A percentile compares a stretch with the other conserved stretches of the same genome.
Evolutionary conservation across 2,888 invertebrate species (phyloP).

Genomic region (Blastobasis lacticolella): DNA sequence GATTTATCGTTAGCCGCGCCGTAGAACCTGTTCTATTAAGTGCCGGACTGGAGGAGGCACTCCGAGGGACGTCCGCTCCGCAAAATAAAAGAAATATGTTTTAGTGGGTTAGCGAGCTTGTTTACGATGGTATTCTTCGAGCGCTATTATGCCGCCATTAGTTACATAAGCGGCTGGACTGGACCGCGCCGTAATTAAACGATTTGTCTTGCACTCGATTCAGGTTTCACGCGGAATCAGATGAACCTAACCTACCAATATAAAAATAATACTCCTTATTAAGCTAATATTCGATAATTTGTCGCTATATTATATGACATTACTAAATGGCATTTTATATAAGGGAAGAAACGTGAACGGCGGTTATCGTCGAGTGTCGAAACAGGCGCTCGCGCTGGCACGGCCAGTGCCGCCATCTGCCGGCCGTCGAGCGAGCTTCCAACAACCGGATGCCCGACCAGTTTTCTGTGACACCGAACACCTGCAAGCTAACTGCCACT

Average conservation of each 20-base stretch:
- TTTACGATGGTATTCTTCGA: constrained; percentile 64
- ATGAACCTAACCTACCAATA: too few relatives aligned
- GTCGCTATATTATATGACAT: too few relatives aligned
- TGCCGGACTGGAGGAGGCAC: constrained; percentile 36
- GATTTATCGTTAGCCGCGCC: constrained; percentile 64
- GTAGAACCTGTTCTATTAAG: constrained; percentile 61
- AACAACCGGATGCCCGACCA: constrained; percentile 66
- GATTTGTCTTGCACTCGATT: constrained; percentile 42
- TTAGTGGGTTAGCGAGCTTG: constrained; percentile 72
- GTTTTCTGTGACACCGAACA: constrained; percentile 64
- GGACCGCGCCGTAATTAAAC: constrained; percentile 48
- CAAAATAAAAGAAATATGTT: constrained; percentile 74
- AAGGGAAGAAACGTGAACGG: not conserved
- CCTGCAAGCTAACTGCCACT: constrained; percentile 49
- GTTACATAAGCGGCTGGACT: constrained; percentile 51
- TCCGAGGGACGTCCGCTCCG: constrained; percentile 45
- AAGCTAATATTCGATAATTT: too few relatives aligned
- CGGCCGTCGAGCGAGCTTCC: constrained; percentile 29
- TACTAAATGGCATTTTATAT: too few relatives aligned
- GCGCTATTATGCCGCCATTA: constrained; percentile 60
- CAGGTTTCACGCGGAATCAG: too few relatives aligned
- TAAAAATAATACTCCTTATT: too few relatives aligned
- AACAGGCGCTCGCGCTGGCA: constrained; percentile 12
- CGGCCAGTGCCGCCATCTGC: constrained; percentile 66
- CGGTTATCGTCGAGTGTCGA: constrained; percentile 17